Evolutionary conservation across 2,113 vertebrate species (phyloP).

Genomic region (Eclectus roratus): DNA sequence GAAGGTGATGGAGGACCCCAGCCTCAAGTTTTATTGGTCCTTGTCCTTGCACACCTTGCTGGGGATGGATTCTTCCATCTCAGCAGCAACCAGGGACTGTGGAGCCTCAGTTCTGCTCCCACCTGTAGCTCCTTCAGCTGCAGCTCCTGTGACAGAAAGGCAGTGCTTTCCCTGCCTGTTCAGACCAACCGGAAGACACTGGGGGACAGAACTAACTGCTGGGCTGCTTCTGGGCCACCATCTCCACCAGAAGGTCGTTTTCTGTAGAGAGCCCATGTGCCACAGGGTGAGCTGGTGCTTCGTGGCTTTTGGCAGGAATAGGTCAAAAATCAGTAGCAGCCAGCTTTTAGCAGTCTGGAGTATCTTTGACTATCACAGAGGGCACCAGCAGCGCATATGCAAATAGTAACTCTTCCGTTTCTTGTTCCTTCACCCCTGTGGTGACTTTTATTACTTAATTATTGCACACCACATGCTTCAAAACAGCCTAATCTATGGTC

Average conservation of each 20-base stretch:
- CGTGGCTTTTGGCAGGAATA: background rate
- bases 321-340: background rate
- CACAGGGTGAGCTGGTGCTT: background rate
- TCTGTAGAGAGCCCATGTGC: background rate
- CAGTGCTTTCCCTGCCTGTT: no score
- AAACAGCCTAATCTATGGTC: constrained; percentile 77
- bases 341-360: background rate
- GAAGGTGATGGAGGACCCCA: background rate
- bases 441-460: constrained; percentile 98
- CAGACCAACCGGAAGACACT: background rate
- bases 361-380: background rate
- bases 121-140: background rate
- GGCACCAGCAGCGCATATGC: constrained; percentile 38
- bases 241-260: background rate
- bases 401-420: constrained; percentile 70
- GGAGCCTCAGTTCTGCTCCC: background rate
- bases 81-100: background rate
- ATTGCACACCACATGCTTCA: constrained; percentile 87
- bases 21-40: background rate
- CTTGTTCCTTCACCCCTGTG: constrained; percentile 74
- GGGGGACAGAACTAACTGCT: background rate
- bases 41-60: background rate
- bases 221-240: background rate
- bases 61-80: background rate
- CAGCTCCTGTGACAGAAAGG: background rate